A percentile compares a stretch with the other conserved stretches of the same genome.
Conservation (phyloP, 1,140 invertebrate genomes). For the Drosophila sp. region DNA sequence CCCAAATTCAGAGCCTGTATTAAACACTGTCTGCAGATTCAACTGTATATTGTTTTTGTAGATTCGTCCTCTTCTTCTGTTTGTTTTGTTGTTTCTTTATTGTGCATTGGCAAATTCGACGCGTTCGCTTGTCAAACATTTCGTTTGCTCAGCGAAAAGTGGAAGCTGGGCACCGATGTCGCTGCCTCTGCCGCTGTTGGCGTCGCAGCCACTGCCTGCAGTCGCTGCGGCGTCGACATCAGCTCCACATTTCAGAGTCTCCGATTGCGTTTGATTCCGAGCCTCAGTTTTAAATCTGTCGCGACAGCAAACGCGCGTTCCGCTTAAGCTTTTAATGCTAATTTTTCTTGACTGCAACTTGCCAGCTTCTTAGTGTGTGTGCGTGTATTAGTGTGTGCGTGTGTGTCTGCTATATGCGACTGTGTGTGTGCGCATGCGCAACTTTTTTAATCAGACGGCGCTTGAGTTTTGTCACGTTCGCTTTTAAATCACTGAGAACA, state of each 20-base stretch:
- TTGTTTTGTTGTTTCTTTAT: slow-evolving; percentile 9
- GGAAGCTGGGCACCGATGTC: slow-evolving; percentile 38
- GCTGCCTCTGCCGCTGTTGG: slow-evolving; percentile 3
- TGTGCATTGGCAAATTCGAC: slow-evolving; percentile 27
- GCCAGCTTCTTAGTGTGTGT: slow-evolving; percentile 13
- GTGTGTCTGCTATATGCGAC: background rate
- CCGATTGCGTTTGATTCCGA: slow-evolving; percentile 28
- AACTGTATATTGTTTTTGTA: slow-evolving; percentile 8
- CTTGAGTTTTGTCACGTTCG: slow-evolving; percentile 47
- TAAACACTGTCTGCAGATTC: slow-evolving; percentile 3
- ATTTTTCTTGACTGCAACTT: slow-evolving; percentile 61
- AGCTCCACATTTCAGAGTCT: slow-evolving; percentile 53
- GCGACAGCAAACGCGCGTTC: slow-evolving; percentile 76
- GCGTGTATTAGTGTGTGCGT: slow-evolving; percentile 13
- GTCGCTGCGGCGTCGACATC: slow-evolving; percentile 18
- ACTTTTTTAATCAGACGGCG: slow-evolving; percentile 21
- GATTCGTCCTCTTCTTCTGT: background rate
- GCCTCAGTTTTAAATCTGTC: slow-evolving; percentile 71
- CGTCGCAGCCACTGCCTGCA: slow-evolving; percentile 17
- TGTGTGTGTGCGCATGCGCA: slow-evolving; percentile 26
- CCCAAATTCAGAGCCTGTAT: slow-evolving; percentile 5
- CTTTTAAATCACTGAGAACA: slow-evolving; percentile 35
- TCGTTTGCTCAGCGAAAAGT: slow-evolving; percentile 68
- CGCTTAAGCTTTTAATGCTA: slow-evolving; percentile 65
- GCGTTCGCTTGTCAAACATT: slow-evolving; percentile 46